Evolutionary conservation across 1,140 invertebrate species (phyloP).

Genomic region (Cataglyphis hispanica): DNA sequence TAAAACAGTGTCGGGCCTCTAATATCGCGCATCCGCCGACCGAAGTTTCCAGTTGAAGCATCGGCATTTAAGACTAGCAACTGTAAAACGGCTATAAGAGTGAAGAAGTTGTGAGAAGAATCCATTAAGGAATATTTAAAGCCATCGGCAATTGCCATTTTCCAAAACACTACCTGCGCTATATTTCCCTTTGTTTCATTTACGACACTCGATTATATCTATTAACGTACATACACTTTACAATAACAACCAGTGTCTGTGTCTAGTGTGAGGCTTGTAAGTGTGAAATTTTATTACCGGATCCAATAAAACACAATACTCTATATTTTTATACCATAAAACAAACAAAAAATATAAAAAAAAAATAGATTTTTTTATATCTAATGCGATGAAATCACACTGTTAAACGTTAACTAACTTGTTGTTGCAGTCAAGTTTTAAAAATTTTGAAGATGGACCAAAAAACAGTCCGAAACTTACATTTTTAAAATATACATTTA

Average conservation of each 20-base stretch:
- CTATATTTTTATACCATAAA: slow-evolving; percentile 29
- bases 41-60: slow-evolving; percentile 30
- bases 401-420: background rate
- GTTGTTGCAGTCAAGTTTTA: no score
- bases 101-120: slow-evolving; percentile 70
- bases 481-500: no score
- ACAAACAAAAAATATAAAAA: background rate
- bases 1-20: slow-evolving; percentile 69
- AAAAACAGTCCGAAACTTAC: no score
- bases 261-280: background rate
- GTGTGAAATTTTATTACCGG: slow-evolving; percentile 23
- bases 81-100: slow-evolving; percentile 62
- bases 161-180: background rate
- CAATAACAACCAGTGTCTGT: background rate
- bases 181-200: slow-evolving; percentile 1
- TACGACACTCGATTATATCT: background rate
- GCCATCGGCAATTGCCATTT: slow-evolving; percentile 68
- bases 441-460: no score
- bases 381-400: background rate
- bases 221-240: background rate
- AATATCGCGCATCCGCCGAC: slow-evolving; percentile 71
- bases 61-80: slow-evolving; percentile 71
- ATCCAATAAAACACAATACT: slow-evolving; percentile 8
- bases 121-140: slow-evolving; percentile 76
- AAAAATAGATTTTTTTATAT: background rate